Base-by-base conservation (phyloP, 1,140 invertebrate genomes). In the Cotesia chilonis region DNA sequence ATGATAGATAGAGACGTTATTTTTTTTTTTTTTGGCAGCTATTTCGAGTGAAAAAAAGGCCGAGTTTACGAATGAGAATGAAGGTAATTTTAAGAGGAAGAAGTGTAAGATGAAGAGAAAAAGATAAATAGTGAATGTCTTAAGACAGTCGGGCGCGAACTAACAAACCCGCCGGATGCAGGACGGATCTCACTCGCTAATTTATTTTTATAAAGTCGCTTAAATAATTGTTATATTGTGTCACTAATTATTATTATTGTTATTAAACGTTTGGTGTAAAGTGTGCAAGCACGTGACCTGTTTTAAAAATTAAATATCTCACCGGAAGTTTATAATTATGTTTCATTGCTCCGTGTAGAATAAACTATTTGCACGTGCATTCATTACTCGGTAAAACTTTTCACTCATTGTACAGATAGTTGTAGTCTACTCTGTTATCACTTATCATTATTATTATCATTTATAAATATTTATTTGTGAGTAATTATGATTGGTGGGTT, bases 81-180 rank as follows among this genome's bases (percentile, higher is more conserved):
- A 47, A 47, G 41, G 41, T 47, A 47, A 47, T 10, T 9, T 47
- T 10, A 47, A 68, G 57, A 69, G 41, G 59, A 51, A 64, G 69
- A 28, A 37, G 66, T 54, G 47, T 60, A 60, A 59, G 36, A 14
- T 17, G 47, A 61, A 65, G 52, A 38, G 12, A 3, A 17, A 70
- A 54, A 17, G 28, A 70, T 67, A 54, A 70, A 70, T 69, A 35
- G 68, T 57, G 47, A 72, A 61, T 55, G 57, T 61, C 41, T 55
- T 52, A 72, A 68, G 59, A 70, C 79, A 81, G 80, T 81, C 78
- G 78, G 3, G 61, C 78, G 65, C 70, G 61, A 78, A 75, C 66
- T 51, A 41, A 68, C 47, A 68, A 68, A 68, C 47, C 14, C 47
- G 51, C 35, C 66, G 66, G 66, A 68, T 41, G 54, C 47, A n/a